Conservation (phyloP, 2,888 invertebrate genomes). For the Acleris emargana region DNA sequence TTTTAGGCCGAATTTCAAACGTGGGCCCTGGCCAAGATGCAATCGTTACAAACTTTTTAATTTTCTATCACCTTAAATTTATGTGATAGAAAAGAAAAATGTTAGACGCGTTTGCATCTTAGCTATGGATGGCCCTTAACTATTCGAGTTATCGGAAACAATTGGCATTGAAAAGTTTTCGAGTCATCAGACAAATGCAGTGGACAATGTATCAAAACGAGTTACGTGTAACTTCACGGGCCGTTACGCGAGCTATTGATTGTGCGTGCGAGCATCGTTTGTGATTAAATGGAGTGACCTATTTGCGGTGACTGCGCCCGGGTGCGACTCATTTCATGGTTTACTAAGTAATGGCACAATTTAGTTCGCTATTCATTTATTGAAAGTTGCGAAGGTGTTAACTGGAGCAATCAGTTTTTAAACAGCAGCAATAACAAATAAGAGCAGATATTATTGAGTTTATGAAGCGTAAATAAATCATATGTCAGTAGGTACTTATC, state of each 20-base stretch:
- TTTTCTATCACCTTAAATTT: too few species aligned
- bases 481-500: too few species aligned
- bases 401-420: neutral
- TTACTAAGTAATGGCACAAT: neutral
- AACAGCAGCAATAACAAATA: neutral
- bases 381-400: neutral
- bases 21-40: too few species aligned
- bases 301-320: conserved; percentile 19
- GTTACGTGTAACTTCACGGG: neutral
- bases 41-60: too few species aligned
- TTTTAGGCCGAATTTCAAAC: too few species aligned
- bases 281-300: conserved; percentile 27
- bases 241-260: conserved; percentile 7
- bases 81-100: too few species aligned
- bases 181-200: neutral
- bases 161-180: neutral
- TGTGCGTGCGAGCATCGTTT: conserved; percentile 20
- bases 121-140: too few species aligned
- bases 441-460: too few species aligned
- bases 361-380: neutral
- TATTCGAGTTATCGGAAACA: too few species aligned
- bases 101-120: too few species aligned
- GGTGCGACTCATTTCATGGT: conserved; percentile 24
- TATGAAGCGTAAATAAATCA: too few species aligned
- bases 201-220: neutral